Evolutionary conservation across 2,797 vertebrate genomes (phyloP), one percentile per base, ranked within the genome.

Genomic region (Rhyacichthys aspro): DNA sequence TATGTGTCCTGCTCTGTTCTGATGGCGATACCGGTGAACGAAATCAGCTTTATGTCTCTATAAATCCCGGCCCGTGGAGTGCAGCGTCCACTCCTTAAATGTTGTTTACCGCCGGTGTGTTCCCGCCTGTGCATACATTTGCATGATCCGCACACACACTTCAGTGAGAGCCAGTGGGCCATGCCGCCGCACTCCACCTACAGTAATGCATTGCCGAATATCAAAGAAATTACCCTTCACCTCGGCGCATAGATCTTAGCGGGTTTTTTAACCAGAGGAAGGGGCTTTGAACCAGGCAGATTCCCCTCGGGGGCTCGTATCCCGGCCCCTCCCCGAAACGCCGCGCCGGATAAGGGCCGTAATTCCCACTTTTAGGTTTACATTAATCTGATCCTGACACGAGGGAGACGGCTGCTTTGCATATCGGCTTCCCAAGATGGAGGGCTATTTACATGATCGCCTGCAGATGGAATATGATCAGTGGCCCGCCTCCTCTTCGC

Each of bases 341-440:
- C 86, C 71, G 84, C 47, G 70, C 84, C 76, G 89, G 91, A 92
- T 92, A 92, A 93, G 90, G 90, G 89, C 89, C 88, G 88, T 93
- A 93, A 94, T 94, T 94, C 92, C 91, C 92, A 92, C 91, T 93
- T 93, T 93, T 92, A 92, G 91, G 90, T 93, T 90, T 92, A 90
- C 91, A 93, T 93, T 93, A 94, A 93, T 94, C 93, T 93, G 89
- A 91, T 91, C 84, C 88, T 90, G 92, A 92, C 92, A 91, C 90
- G 89, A 84, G 88, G 91, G 91, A 94, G 91, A 91, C 75, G 91
- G 87, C 88, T 93, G 89, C 85, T 93, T 94, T 92, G 92, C 91
- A 93, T 92, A 93, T 92, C 90, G 89, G 85, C 91, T 90, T 88
- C 82, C 87, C 85, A 87, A 92, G 88, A 92, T 91, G 90, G 86